Evolutionary conservation across 2,888 invertebrate species (phyloP), one percentile per base, ranked within the genome.

Genomic region (Sinopyrophorus schimmeli): DNA sequence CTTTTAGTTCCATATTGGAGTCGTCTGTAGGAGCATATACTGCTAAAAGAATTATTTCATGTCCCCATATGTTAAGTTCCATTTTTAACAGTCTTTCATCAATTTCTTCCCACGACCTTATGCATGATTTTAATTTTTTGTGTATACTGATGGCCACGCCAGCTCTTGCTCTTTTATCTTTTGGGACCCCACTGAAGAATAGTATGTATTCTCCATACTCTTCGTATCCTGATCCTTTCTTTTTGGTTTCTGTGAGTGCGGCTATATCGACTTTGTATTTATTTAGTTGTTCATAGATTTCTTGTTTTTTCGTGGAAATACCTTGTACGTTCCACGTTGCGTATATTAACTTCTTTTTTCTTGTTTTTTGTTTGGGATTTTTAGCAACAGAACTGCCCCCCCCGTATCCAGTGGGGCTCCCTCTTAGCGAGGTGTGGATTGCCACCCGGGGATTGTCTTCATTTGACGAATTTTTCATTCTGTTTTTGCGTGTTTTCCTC

Each of bases 11-110:
- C 3, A 12, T 5, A 11, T 26, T 28, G 5, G 39, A 18, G 11
- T 39, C 39, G 6, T 39, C 27, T 17, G 10, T 39, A 2, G 39
- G 39, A 1, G 16, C 17, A 12, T 39, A 39, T 4, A 28, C 39
- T 39, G 28, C 28, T 5, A 28, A 5, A 2, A 39, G 3, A 1
- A 26, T 11, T 16, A 15, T 15, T 9, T 39, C 7, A 6, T 39
- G 9, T 17, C 39, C 27, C 17, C 18, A 28, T 39, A 28, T 27
- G 3, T 23, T 10, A 9, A 24, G 9, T 24, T 37, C 12, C 9
- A 14, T 5, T 11, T 11, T 37, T n/a, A 37, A n/a, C 24, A 39
- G 5, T 16, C 1, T 16, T n/a, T 27, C 39, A 3, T 16, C 16
- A 10, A 39, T 17, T 17, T 27, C 17, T 9, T 39, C 16, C 27